Evolutionary conservation across 2,888 invertebrate species (phyloP).

Genomic region (Luperina testacea): DNA sequence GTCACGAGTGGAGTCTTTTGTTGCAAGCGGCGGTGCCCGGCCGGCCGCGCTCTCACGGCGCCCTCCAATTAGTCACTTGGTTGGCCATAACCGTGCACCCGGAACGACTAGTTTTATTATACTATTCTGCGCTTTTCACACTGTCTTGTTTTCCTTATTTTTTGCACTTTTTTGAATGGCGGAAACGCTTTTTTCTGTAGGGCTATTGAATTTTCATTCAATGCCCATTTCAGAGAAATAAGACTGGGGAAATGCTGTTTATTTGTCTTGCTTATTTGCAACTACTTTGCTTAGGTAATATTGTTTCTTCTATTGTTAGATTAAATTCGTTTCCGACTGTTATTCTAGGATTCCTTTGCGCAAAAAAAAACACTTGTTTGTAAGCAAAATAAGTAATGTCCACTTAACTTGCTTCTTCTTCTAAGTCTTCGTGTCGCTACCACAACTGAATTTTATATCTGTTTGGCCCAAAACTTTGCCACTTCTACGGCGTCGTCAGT

Average conservation of each 20-base stretch:
- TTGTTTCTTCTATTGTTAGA: neutral
- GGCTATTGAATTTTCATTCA: conserved; percentile 8
- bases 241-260: neutral
- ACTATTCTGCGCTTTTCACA: conserved; percentile 49
- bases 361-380: neutral
- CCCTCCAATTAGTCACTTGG: conserved; percentile 79
- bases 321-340: neutral
- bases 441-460: no score
- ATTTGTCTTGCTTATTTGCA: neutral
- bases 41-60: conserved; percentile 54
- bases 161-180: neutral
- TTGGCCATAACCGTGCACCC: conserved; percentile 65
- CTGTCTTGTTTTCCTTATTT: conserved; percentile 12
- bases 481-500: no score
- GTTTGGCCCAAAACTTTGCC: no score
- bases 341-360: neutral
- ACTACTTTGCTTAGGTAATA: neutral
- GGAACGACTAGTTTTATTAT: conserved; percentile 57
- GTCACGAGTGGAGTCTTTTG: conserved; percentile 51
- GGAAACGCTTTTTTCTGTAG: neutral
- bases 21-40: conserved; percentile 50
- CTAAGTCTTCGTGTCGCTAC: no score
- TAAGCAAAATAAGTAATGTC: neutral
- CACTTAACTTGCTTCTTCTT: neutral
- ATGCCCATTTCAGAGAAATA: neutral